Base-by-base conservation (phyloP, 2,888 invertebrate species). In the Sinopyrophorus schimmeli region DNA sequence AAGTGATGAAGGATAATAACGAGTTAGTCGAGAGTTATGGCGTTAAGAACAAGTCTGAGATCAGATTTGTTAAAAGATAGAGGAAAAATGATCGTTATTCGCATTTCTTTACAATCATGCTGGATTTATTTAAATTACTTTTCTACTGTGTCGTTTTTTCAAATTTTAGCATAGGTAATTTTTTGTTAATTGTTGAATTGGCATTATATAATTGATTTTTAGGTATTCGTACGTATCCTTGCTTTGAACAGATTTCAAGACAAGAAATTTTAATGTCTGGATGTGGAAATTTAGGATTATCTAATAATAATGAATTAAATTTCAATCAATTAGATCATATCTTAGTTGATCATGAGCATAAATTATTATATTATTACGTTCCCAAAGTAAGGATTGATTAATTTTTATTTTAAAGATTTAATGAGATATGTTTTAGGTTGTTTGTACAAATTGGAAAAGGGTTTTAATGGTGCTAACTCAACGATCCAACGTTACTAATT, bases 361-460 rank as follows among this genome's bases (percentile, higher is more conserved):
- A 87, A 69, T 77, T 94, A 9, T 76, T 95, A 7, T 95, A 94
- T 68, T 95, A 94, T 69, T 93, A 93, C 72, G 92, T 95, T 55
- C 94, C 95, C 48, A 95, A 95, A 83, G 90, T 90, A 77, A 77
- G 77, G n/a, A n/a, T n/a, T n/a, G n/a, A n/a, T n/a, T n/a, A n/a
- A n/a, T n/a, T n/a, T n/a, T n/a, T n/a, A n/a, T n/a, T n/a, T n/a
- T n/a, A n/a, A n/a, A n/a, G n/a, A n/a, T n/a, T n/a, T n/a, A n/a
- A n/a, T n/a, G n/a, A n/a, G n/a, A n/a, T n/a, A n/a, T n/a, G n/a
- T 63, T 69, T 1, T 63, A 92, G 89, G 90, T 92, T 38, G 95
- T 95, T 39, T 94, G 93, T 70, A 95, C 95, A 7, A 95, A 95
- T 72, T 94, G 94, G 92, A 94, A 95, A 69, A 79, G 94, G 30